A percentile compares a stretch with the other conserved stretches of the same genome.
phyloP scores from a whole-genome alignment of 2,888 invertebrate species.

The Drosophila mercatorum region DNA sequence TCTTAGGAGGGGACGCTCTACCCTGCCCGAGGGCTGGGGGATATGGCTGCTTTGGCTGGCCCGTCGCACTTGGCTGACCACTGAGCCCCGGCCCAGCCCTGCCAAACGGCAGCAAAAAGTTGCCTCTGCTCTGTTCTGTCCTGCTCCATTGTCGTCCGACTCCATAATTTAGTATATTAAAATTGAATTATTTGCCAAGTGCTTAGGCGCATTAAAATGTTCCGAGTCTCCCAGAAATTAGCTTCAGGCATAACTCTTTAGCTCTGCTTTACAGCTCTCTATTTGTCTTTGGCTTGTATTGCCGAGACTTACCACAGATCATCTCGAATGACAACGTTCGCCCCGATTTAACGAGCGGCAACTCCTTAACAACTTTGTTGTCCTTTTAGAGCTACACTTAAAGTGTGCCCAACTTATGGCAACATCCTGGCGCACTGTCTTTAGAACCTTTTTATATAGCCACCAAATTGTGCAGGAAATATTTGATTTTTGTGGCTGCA shows the following conservation, averaged over 20 bases:
- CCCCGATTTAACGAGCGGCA: not conserved
- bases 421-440: not conserved
- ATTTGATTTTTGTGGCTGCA: not conserved
- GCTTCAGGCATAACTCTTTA: constrained; percentile 2
- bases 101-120: constrained; percentile 1
- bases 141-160: constrained; percentile 21
- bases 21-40: not conserved
- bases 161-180: constrained; percentile 67
- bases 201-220: constrained; percentile 47
- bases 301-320: not conserved
- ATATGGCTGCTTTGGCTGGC: constrained; percentile 17
- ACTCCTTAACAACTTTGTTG: constrained; percentile 2
- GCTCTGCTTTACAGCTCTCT: not conserved
- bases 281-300: not conserved
- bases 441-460: not conserved
- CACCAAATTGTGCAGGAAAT: not conserved
- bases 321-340: not conserved
- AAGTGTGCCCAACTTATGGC: constrained; percentile 6
- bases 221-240: constrained; percentile 4
- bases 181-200: constrained; percentile 72
- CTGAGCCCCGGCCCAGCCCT: constrained; percentile 1
- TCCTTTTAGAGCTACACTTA: constrained; percentile 4
- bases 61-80: constrained; percentile 45
- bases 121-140: not conserved
- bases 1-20: not conserved